Evolutionary conservation across 2,113 vertebrate genomes (phyloP), one percentile per base, ranked within the genome.

Genomic region (Thamnaconus septentrionalis): DNA sequence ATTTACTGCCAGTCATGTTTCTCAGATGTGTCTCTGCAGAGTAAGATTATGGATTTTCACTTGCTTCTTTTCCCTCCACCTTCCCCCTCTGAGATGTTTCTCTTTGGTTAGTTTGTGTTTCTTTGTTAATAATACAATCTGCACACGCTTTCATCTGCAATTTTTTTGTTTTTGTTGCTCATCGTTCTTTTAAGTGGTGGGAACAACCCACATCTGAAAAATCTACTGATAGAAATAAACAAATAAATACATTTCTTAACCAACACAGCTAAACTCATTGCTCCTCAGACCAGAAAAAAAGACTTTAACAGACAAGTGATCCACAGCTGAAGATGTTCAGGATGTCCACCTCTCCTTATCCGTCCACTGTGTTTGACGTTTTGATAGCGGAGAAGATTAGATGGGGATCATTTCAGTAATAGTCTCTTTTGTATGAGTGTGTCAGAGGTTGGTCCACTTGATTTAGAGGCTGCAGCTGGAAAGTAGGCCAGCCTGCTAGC

Each of bases 401-500:
- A 64, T 65, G 53, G 10, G 3, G 48, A 62, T 47, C 48, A 42
- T 53, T 66, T 49, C 71, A 70, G 73, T 72, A 76, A 71, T 73
- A 64, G 65, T 69, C 39, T 78, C 55, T 64, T 71, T 50, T 11
- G 10, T n/a, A 3, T 71, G 58, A 74, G 63, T 50, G n/a, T 59
- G 46, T 64, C 73, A 8, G 48, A 11, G n/a, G 48, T 66, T 47
- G 31, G 51, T 48, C 70, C 65, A 64, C 40, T 67, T 71, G 55
- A 47, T 71, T 78, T 64, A 61, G 58, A 56, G 47, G 50, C 47
- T 78, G 56, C 72, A 56, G 42, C 45, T 68, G 61, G 56, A 83
- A 82, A 85, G 77, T 85, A 82, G 86, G 81, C 85, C 82, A 87
- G 60, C 56, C 64, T 61, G 59, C 80, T 76, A 76, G 78, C 42